These are phyloP conservation scores for Hepsetus odoe DNA, from an alignment of 2,113 vertebrate genomes.

Conservation along the genomic window DNA sequence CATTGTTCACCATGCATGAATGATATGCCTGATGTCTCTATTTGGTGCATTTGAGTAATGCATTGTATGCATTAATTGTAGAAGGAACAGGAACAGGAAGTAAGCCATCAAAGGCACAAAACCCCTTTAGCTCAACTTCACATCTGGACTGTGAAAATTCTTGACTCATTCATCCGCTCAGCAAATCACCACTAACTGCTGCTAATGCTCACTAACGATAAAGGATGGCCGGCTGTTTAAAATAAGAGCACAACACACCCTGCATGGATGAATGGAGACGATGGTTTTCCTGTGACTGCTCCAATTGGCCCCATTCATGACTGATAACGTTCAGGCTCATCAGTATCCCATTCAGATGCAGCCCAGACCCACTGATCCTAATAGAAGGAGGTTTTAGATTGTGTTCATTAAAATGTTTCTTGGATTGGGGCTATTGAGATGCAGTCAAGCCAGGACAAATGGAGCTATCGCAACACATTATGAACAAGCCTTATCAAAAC, in stretches of 20 bases:
- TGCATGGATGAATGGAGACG: constrained; percentile 19
- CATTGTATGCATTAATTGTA: not conserved
- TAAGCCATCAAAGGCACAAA: constrained; percentile 23
- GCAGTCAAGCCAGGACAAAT: constrained; percentile 24
- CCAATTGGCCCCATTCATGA: constrained; percentile 4
- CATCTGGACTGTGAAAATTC: not conserved
- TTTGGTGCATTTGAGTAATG: constrained; percentile 10
- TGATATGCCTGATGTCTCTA: not conserved
- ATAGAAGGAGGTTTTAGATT: constrained; percentile 35
- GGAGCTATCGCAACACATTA: not conserved
- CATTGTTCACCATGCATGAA: not conserved
- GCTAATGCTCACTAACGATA: constrained; percentile 27
- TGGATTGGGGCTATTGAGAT: constrained; percentile 26
- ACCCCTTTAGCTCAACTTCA: not conserved
- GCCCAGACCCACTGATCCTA: constrained; percentile 3
- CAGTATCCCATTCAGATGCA: constrained; percentile 15
- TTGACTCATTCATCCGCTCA: constrained; percentile 16
- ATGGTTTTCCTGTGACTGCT: constrained; percentile 5
- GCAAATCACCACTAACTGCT: constrained; percentile 1
- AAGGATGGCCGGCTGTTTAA: constrained; percentile 7
- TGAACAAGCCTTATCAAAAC: not conserved
- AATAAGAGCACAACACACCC: constrained; percentile 11
- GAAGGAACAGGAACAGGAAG: too few species aligned
- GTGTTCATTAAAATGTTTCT: constrained; percentile 35
- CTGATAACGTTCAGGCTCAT: constrained; percentile 28